These are phyloP conservation scores for Carcharodon carcharias DNA, from an alignment of 2,797 vertebrate species.

Conservation along the genomic window DNA sequence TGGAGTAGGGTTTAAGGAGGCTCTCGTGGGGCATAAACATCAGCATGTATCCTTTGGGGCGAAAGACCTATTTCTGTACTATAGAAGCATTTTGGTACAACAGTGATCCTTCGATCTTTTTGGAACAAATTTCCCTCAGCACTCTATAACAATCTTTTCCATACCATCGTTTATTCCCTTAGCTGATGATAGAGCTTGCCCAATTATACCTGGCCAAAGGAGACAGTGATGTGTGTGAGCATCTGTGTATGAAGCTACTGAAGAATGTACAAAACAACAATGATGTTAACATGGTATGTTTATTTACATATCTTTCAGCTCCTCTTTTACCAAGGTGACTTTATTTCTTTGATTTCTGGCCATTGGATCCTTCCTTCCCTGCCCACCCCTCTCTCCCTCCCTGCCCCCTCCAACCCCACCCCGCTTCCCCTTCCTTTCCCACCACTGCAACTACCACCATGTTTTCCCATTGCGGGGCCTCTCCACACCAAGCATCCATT, in stretches of 20 bases:
- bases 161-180: slow-evolving; percentile 38
- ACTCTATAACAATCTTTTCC: background rate
- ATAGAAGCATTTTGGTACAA: background rate
- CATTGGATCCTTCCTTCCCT: background rate
- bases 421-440: background rate
- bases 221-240: slow-evolving; percentile 56
- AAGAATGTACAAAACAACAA: slow-evolving; percentile 47
- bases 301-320: no score
- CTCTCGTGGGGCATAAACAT: background rate
- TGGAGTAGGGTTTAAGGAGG: background rate
- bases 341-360: background rate
- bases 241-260: slow-evolving; percentile 53
- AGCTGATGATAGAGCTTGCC: slow-evolving; percentile 57
- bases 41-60: background rate
- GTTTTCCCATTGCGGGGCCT: background rate
- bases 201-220: slow-evolving; percentile 55
- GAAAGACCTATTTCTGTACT: background rate
- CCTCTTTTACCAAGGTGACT: background rate
- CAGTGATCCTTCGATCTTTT: background rate
- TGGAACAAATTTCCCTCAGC: background rate
- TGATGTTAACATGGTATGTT: slow-evolving; percentile 51
- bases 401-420: background rate
- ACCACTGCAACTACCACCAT: background rate
- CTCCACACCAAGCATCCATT: background rate
- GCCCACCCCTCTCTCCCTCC: background rate